These are phyloP conservation scores for Merops nubicus DNA, from an alignment of 2,113 vertebrate genomes.

Conservation along the genomic window DNA sequence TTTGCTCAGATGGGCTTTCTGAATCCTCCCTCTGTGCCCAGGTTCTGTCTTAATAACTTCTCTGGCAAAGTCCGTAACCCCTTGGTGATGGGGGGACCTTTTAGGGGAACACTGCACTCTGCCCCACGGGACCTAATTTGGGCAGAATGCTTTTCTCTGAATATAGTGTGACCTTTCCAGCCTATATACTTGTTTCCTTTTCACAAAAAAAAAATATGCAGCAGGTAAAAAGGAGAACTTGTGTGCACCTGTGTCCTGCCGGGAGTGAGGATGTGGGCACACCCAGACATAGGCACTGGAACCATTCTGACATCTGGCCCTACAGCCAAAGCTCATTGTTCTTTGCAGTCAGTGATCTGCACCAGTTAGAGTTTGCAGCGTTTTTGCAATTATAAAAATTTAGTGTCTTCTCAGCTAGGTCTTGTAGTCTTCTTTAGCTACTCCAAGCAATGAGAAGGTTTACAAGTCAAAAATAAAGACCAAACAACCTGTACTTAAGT, in stretches of 20 bases:
- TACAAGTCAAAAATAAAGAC: neutral
- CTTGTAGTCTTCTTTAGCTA: neutral
- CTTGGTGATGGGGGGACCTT: rapidly evolving
- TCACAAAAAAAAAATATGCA: neutral
- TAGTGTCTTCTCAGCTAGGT: neutral
- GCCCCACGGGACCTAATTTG: neutral
- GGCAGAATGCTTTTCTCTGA: neutral
- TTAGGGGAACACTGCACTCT: neutral
- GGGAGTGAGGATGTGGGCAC: neutral
- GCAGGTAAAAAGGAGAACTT: neutral
- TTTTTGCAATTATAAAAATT: neutral
- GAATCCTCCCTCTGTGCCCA: neutral
- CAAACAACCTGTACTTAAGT: neutral
- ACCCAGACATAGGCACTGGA: neutral
- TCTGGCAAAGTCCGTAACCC: neutral
- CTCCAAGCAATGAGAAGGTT: neutral
- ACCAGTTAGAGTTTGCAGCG: neutral
- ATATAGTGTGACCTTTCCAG: neutral
- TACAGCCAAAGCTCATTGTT: neutral
- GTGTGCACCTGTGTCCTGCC: neutral
- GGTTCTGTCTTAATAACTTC: neutral
- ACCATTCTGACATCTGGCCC: neutral
- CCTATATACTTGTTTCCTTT: neutral
- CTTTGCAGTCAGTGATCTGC: neutral
- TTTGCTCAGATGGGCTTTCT: neutral